A percentile compares a stretch with the other conserved stretches of the same genome.
Evolutionary conservation across 2,888 invertebrate species (phyloP).

Genomic region (Stenodera caucasica): DNA sequence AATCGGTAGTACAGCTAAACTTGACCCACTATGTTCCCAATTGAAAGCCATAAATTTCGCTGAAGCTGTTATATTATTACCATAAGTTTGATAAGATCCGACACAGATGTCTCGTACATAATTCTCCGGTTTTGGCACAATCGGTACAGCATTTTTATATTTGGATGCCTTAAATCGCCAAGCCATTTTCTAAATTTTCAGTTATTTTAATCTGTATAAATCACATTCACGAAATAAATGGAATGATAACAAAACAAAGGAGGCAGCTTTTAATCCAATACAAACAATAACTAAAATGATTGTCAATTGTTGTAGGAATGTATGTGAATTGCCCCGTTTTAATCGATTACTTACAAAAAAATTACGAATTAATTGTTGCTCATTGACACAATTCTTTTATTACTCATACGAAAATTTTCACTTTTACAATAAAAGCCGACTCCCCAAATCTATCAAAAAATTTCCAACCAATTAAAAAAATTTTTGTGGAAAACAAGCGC

Average conservation of each 20-base stretch:
- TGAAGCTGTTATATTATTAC: constrained; percentile 93
- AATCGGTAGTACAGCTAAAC: constrained; percentile 84
- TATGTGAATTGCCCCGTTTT: no score
- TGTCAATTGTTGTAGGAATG: neutral
- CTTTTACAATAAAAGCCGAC: neutral
- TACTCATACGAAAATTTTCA: neutral
- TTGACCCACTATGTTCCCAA: constrained; percentile 90
- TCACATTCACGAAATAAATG: neutral
- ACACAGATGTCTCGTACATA: constrained; percentile 85
- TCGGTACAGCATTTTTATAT: constrained; percentile 97
- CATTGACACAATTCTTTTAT: neutral
- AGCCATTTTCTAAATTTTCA: constrained; percentile 64
- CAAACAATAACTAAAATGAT: neutral
- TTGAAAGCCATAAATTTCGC: constrained; percentile 95
- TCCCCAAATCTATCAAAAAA: neutral
- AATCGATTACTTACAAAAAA: neutral
- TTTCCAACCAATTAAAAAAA: neutral
- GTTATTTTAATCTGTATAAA: neutral
- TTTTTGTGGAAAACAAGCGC: neutral
- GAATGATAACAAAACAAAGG: neutral
- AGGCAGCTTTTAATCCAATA: neutral
- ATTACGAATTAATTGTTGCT: neutral
- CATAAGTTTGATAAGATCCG: constrained; percentile 91
- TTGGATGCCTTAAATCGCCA: constrained; percentile 98
- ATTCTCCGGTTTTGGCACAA: constrained; percentile 92